Evolutionary conservation across 1,140 invertebrate species (phyloP).

Genomic region (Belonocnema kinseyi): DNA sequence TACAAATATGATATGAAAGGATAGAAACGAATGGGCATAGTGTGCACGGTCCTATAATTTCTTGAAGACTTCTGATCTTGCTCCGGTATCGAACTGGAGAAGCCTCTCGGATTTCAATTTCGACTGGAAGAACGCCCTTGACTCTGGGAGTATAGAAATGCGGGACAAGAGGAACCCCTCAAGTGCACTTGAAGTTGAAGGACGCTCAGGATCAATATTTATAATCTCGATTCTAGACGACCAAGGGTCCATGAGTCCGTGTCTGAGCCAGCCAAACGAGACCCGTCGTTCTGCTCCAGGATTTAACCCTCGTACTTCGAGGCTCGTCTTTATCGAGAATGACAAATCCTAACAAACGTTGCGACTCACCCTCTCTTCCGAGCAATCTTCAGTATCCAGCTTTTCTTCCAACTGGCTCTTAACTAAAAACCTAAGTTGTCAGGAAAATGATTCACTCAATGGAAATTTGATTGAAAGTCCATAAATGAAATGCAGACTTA

Average conservation of each 20-base stretch:
- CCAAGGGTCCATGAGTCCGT: constrained; percentile 60
- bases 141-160: constrained; percentile 68
- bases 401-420: neutral
- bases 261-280: constrained; percentile 57
- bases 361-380: constrained; percentile 29
- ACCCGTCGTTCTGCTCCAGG: constrained; percentile 44
- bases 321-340: constrained; percentile 42
- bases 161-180: constrained; percentile 66
- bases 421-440: neutral
- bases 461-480: neutral
- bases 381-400: constrained; percentile 3
- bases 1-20: neutral
- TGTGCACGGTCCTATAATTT: constrained; percentile 55
- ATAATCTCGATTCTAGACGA: constrained; percentile 72
- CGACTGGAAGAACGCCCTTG: constrained; percentile 68
- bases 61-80: constrained; percentile 54
- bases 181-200: constrained; percentile 68
- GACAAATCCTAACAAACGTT: constrained; percentile 49
- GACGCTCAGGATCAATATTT: constrained; percentile 74
- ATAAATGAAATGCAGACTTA: neutral
- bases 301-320: constrained; percentile 39
- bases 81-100: constrained; percentile 49
- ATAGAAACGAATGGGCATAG: neutral
- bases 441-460: neutral
- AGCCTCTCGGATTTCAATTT: constrained; percentile 72